A percentile compares a stretch with the other conserved stretches of the same genome.
phyloP scores from a whole-genome alignment of 2,888 invertebrate species.

The Melieria picta region DNA sequence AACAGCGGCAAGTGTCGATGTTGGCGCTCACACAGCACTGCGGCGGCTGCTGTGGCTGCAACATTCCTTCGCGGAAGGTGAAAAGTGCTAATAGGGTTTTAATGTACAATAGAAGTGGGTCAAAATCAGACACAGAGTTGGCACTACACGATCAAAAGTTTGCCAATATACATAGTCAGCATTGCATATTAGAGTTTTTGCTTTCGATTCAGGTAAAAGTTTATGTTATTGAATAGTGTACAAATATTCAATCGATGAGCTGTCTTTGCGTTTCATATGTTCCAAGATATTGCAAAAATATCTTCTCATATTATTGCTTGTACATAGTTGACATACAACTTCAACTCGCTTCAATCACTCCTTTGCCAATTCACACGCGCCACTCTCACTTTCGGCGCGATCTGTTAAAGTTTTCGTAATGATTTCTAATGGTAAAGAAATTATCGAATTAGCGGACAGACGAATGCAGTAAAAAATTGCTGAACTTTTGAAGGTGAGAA shows the following conservation, averaged over 20 bases:
- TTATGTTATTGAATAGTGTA: too few species aligned
- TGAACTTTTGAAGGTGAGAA: too few species aligned
- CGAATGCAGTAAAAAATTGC: too few species aligned
- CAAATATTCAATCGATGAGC: too few species aligned
- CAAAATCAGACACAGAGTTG: background rate
- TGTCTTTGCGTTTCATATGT: background rate
- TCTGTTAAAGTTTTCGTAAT: background rate
- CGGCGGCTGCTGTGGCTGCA: background rate
- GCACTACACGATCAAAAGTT: conserved; percentile 10
- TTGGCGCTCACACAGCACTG: background rate
- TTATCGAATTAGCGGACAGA: too few species aligned
- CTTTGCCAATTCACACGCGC: too few species aligned
- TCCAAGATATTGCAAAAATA: background rate
- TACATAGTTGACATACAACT: too few species aligned
- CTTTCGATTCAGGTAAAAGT: too few species aligned
- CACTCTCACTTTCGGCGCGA: background rate
- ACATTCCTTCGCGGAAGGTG: conserved; percentile 6
- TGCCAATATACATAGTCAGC: background rate
- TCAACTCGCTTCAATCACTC: too few species aligned
- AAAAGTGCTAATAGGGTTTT: conserved; percentile 30
- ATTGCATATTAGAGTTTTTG: too few species aligned
- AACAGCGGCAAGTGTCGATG: too few species aligned
- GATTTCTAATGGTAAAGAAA: background rate
- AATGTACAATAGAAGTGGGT: conserved; percentile 17
- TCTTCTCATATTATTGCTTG: too few species aligned